Evolutionary conservation across 2,888 invertebrate genomes (phyloP), one percentile per base, ranked within the genome.

Genomic region (Liopterus haemorrhoidalis): DNA sequence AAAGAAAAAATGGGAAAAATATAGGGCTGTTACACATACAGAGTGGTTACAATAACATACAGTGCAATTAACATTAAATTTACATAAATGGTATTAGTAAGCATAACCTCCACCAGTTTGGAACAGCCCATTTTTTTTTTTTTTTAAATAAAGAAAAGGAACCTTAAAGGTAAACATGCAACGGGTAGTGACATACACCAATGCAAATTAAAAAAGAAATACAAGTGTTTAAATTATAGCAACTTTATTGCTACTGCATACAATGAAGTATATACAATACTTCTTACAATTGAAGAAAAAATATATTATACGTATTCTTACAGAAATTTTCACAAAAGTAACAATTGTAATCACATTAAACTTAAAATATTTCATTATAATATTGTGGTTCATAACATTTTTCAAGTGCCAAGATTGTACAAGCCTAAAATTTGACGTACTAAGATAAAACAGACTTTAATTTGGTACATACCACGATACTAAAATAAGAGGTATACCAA

Each of bases 121-220:
- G 67, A 68, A 68, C 67, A 68, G 66, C 67, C 66, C 66, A 65
- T 67, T 66, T 65, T 36, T 21, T 24, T 19, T 36, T 11, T 20
- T 12, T 16, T 16, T 16, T 16, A 15, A 31, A 31, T 4, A 14
- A 31, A 11, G 31, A 16, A 18, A 14, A 31, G 16, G 31, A 14
- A 31, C 15, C 15, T 31, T 31, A 31, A 31, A 31, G n/a, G n/a
- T 24, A 24, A 36, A 11, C 24, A 37, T 9, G 25, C 24, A 24
- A 9, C 14, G 5, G 15, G 3, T 8, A 37, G 25, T 14, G 16
- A 36, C 11, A 36, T 25, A 14, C 9, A 38, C 27, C n/a, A 4
- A 32, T 8, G 11, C 5, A 15, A n/a, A 16, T 15, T 5, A 9
- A 9, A 35, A 35, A 35, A 35, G 35, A 35, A 35, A 35, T 35